Evolutionary conservation across 2,113 vertebrate genomes (phyloP).

Genomic region (Gorsachius goisagi): DNA sequence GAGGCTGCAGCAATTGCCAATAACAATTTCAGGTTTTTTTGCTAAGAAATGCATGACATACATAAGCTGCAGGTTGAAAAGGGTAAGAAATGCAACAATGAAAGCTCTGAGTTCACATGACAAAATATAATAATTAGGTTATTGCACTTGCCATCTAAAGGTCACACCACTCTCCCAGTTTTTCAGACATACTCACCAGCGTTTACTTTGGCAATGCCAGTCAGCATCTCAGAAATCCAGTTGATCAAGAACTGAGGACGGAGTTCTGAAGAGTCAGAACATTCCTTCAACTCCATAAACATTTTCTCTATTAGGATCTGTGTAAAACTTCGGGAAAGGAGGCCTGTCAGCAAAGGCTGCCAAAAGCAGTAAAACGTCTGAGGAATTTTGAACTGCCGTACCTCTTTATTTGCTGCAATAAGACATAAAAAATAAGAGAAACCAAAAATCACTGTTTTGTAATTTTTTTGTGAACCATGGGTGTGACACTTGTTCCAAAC

Average conservation of each 20-base stretch:
- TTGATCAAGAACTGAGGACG: slow-evolving; percentile 81
- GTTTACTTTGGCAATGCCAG: slow-evolving; percentile 78
- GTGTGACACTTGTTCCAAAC: not conserved
- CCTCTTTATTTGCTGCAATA: slow-evolving; percentile 64
- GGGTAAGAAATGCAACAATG: not conserved
- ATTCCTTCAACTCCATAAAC: slow-evolving; percentile 79
- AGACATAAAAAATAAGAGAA: not conserved
- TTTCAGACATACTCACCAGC: slow-evolving; percentile 59
- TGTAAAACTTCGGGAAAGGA: slow-evolving; percentile 82
- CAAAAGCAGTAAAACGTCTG: slow-evolving; percentile 85
- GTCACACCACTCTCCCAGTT: not conserved
- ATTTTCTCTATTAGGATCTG: slow-evolving; percentile 88
- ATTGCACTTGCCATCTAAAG: not conserved
- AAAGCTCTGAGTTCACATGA: not conserved
- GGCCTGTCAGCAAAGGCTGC: slow-evolving; percentile 86
- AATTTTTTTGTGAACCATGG: not conserved
- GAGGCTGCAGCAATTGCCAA: not conserved
- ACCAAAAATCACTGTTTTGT: not conserved
- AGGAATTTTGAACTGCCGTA: slow-evolving; percentile 75
- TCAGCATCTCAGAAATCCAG: slow-evolving; percentile 88
- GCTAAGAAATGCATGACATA: not conserved
- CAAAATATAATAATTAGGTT: not conserved
- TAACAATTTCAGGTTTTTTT: not conserved
- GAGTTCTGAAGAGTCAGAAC: slow-evolving; percentile 61
- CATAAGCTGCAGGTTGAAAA: not conserved